Percentiles rank a stretch among this genome's conserved stretches.
These are phyloP conservation scores for Brachionus plicatilis DNA, from an alignment of 1,140 invertebrate species.

Conservation along the genomic window DNA sequence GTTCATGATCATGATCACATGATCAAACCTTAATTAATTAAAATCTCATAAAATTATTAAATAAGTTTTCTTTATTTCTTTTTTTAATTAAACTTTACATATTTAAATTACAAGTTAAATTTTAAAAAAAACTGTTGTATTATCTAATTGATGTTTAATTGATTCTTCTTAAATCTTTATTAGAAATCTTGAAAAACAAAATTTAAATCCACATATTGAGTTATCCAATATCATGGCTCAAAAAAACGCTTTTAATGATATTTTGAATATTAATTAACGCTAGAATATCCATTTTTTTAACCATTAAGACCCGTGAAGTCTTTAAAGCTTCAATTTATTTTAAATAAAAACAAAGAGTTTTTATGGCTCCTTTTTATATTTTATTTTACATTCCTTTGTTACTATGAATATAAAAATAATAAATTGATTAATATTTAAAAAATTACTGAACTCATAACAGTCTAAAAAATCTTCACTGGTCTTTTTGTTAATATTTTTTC, in stretches of 20 bases:
- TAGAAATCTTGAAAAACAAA: no score
- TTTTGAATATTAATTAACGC: no score
- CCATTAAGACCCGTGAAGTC: background rate
- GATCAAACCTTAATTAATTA: background rate
- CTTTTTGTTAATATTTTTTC: background rate
- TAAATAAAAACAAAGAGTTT: background rate
- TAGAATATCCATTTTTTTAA: background rate
- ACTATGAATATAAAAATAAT: background rate
- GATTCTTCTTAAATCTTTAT: no score
- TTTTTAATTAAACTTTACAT: background rate
- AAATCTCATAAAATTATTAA: background rate
- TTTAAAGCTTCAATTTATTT: background rate
- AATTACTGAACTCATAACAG: background rate
- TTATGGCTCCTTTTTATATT: background rate
- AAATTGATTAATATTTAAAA: background rate
- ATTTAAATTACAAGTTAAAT: background rate
- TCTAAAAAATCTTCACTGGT: background rate
- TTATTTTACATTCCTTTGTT: background rate
- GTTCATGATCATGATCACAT: background rate
- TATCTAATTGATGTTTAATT: no score
- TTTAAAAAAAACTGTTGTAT: no score
- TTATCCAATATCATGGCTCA: no score
- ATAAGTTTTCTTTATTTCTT: background rate
- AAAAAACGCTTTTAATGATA: no score
- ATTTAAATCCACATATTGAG: no score